Evolutionary conservation across 2,797 vertebrate genomes (phyloP), one percentile per base, ranked within the genome.

Genomic region (Sebastes ruberrimus): DNA sequence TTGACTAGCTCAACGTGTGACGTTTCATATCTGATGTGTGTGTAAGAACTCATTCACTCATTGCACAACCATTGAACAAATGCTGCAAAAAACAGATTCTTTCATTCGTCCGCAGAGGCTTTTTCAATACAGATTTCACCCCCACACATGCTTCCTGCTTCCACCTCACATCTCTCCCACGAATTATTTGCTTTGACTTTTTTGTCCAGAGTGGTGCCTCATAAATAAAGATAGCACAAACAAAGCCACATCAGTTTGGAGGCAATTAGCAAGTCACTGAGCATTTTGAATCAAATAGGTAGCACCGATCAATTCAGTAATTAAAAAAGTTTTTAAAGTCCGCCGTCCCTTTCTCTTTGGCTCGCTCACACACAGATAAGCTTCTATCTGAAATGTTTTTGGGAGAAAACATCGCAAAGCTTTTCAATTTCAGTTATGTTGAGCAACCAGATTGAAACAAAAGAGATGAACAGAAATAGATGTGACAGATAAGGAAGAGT

Each of bases 291-390:
- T 81, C 55, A 71, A 85, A 76, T 30, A 52, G 7, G 69, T 16
- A 61, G 57, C 72, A 32, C 62, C 28, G 71, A 82, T 89, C 83
- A 86, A 86, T 86, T 59, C 20, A 27, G 63, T 49, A 87, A 84
- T 76, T 79, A 73, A 77, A 87, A 83, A 83, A 42, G 27, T 82
- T 82, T 85, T 52, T 7, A 28, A 71, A 74, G 23, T 55, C 32
- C 4, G n/a, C 14, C 10, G 22, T n/a, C 72, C n/a, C 23, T 11
- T 61, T 64, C 18, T 32, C 20, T 52, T 23, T 42, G 52, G 30
- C 55, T 65, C 20, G 30, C 42, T 71, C 22, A 22, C 27, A 25
- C 27, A 25, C 4, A 66, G 25, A 84, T 71, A 49, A 68, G 30
- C 63, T 33, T 61, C 14, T 16, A 5, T 72, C 60, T 79, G 14